Conservation (phyloP, 2,113 vertebrate species). For the Orycteropus afer region DNA sequence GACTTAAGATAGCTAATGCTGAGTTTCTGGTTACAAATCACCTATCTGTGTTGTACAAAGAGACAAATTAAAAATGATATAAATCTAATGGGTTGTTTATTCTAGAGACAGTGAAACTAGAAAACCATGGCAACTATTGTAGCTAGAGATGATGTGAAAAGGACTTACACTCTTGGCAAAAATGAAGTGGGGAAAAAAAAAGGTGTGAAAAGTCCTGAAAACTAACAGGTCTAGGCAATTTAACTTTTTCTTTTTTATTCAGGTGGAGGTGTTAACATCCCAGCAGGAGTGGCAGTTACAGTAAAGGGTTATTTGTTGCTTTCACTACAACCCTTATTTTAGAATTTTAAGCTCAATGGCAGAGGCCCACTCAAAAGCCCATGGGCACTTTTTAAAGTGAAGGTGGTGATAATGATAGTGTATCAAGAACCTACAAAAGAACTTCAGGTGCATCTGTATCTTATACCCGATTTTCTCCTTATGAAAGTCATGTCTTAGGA, state of each 20-base stretch:
- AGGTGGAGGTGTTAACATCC: slow-evolving; percentile 22
- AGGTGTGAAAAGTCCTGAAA: slow-evolving; percentile 65
- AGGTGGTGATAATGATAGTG: not conserved
- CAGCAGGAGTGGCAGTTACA: slow-evolving; percentile 61
- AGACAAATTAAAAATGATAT: slow-evolving; percentile 70
- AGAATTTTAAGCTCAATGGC: slow-evolving; percentile 48
- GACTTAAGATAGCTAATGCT: slow-evolving; percentile 22
- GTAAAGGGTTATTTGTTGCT: slow-evolving; percentile 64
- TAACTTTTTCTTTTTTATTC: slow-evolving; percentile 75
- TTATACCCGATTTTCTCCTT: not conserved
- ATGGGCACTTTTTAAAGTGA: not conserved
- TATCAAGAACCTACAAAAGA: not conserved
- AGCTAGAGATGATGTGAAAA: slow-evolving; percentile 70
- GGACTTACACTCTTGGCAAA: slow-evolving; percentile 73
- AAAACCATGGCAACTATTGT: slow-evolving; percentile 74
- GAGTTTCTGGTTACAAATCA: slow-evolving; percentile 64
- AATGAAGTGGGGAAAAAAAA: slow-evolving; percentile 44
- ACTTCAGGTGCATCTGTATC: not conserved
- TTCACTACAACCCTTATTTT: slow-evolving; percentile 64
- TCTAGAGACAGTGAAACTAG: slow-evolving; percentile 63
- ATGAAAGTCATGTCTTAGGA: not conserved
- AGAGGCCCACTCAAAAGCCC: not conserved
- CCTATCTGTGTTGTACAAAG: slow-evolving; percentile 8
- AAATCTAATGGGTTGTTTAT: slow-evolving; percentile 73
- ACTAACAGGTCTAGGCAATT: slow-evolving; percentile 55